Base-by-base conservation (phyloP, 2,113 vertebrate species). In the Oplegnathus fasciatus region DNA sequence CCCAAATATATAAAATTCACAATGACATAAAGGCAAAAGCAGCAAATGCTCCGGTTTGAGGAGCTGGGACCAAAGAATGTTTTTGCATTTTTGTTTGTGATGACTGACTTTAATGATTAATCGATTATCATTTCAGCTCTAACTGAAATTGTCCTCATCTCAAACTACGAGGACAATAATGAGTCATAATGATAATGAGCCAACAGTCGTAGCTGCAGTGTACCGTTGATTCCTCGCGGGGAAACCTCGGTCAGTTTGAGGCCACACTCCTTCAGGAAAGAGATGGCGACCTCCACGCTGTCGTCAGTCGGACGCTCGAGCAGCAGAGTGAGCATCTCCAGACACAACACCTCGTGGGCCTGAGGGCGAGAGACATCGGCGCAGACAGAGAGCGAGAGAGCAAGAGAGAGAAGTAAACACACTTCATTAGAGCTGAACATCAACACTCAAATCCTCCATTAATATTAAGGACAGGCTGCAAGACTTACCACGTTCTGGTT, bases 311-410 rank as follows among this genome's bases (percentile, higher is more conserved):
- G 98, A 85, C 98, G 96, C 94, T 99, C 98, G 88, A 99, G 93
- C 42, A 99, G 96, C 86, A 99, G 95, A 9, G 98, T 99, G 50
- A 99, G 96, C 97, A 99, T 99, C 95, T 99, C 98, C 90, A 99
- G 95, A 93, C 97, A 98, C 46, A 99, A 93, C 87, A 99, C 98
- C 91, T 99, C 98, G 6, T 99, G 98, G 81, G 98, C 98, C 98
- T 99, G 88, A 9, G 28, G 20, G 60, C 1, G 1, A 74, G 66
- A 46, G 30, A 60, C 30, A 60, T 18, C 6, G 24, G 20, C 58
- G 26, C 18, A 69, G 14, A 78, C 1, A 50, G 5, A 7, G 2
- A 34, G 3, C 44, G 17, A 55, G 6, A 50, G 58, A 72, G 32
- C 61, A 52, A 44, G n/a, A 67, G 40, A 57, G 15, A 18, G 3